Evolutionary conservation across 2,113 vertebrate genomes (phyloP), one percentile per base, ranked within the genome.

Genomic region (Caranx ignobilis): DNA sequence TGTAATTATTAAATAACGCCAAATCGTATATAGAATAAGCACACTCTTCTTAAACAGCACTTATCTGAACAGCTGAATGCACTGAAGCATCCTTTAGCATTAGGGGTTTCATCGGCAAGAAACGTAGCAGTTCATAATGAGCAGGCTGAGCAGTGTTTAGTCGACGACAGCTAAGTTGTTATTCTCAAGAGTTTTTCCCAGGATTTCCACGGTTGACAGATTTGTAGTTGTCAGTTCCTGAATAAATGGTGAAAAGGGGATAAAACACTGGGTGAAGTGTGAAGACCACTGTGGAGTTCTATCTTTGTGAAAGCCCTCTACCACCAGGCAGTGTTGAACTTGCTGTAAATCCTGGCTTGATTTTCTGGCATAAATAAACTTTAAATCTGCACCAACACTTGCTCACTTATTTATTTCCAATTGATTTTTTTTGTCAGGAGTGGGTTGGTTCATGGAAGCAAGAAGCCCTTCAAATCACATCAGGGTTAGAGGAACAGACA

Each of bases 121-220:
- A 63, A 31, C 8, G 59, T 26, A 67, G 71, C 45, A 70, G 64
- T 68, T 71, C 55, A 43, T 75, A 74, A 85, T 78, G 69, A 90
- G 56, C 65, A 6, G 15, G 21, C 59, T 65, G 32, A 76, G 78
- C 32, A 31, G 54, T 41, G 47, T 71, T 65, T 60, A 75, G 48
- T 71, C 48, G 5, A 26, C 48, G 5, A 26, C 10, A 32, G 34
- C 60, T 56, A 63, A 32, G 12, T 39, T 79, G 18, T 39, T 41
- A 15, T 57, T 69, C 71, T 76, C 41, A 34, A n/a, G 72, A 64
- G 57, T 76, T 83, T 83, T 70, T 65, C n/a, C 26, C 75, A 48
- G 35, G 64, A 71, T 63, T 55, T 55, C 45, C 18, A 35, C 0
- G 50, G 32, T 12, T 87, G 72, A 68, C 35, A 64, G 43, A 73